Evolutionary conservation across 2,888 invertebrate species (phyloP).

Genomic region (Leucophenga maculata): DNA sequence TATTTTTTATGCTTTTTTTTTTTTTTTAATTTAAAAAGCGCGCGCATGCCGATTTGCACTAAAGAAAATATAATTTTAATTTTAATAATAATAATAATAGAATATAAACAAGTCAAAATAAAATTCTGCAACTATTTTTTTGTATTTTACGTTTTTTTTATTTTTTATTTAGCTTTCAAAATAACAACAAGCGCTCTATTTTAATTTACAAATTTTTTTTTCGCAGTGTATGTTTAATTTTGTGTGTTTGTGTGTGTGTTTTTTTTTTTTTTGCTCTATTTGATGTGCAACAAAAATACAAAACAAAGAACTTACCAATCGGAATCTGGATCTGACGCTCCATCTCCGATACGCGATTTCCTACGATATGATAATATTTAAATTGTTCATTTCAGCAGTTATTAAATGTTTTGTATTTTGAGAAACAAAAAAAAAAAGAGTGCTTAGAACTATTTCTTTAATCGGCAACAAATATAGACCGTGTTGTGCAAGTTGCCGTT

Average conservation of each 20-base stretch:
- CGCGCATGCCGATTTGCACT: constrained; percentile 56
- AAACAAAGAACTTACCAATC: constrained; percentile 68
- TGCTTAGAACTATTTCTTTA: too few species aligned
- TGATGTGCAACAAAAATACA: constrained; percentile 30
- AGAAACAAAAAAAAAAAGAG: too few species aligned
- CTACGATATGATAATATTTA: constrained; percentile 62
- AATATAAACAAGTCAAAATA: constrained; percentile 36
- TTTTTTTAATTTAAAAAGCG: constrained; percentile 27
- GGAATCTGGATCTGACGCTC: constrained; percentile 70
- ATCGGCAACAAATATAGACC: too few species aligned
- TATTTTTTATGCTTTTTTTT: neutral
- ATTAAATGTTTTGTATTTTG: constrained; percentile 5
- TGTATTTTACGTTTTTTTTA: constrained; percentile 18
- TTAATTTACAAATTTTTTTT: constrained; percentile 36
- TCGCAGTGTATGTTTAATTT: constrained; percentile 1
- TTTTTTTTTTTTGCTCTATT: neutral
- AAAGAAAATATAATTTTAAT: neutral
- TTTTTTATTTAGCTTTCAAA: constrained; percentile 3
- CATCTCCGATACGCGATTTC: constrained; percentile 70
- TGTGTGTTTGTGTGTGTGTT: constrained; percentile 15
- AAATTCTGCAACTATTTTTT: constrained; percentile 14
- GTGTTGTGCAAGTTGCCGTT: too few species aligned
- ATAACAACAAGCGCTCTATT: neutral
- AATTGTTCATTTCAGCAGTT: constrained; percentile 48
- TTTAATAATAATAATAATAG: neutral